These are phyloP conservation scores for Sebastes taczanowskii DNA, from an alignment of 2,797 vertebrate genomes.

Conservation along the genomic window DNA sequence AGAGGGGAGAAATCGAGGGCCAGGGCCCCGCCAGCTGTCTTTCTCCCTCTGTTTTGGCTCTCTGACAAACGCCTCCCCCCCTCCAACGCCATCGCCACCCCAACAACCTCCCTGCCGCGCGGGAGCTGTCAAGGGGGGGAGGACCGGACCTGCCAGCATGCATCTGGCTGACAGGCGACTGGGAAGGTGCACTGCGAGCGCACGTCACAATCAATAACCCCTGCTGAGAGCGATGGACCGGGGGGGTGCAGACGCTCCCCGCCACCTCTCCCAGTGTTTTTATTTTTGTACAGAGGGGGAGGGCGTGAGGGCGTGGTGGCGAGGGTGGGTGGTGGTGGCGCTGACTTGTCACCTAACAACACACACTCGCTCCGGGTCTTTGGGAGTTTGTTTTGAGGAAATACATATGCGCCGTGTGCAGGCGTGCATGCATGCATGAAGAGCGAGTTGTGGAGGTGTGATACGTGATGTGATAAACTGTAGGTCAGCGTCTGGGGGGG, in stretches of 20 bases:
- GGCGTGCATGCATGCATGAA: constrained; percentile 48
- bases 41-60: constrained; percentile 38
- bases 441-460: constrained; percentile 37
- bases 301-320: not conserved
- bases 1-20: constrained; percentile 18
- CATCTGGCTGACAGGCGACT: constrained; percentile 83
- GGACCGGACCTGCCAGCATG: constrained; percentile 83
- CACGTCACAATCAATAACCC: constrained; percentile 89
- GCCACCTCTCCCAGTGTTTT: constrained; percentile 53
- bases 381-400: constrained; percentile 61
- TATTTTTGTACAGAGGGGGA: constrained; percentile 44
- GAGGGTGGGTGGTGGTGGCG: no score
- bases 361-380: constrained; percentile 52
- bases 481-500: not conserved
- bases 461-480: constrained; percentile 43
- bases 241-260: constrained; percentile 29
- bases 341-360: constrained; percentile 61
- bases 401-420: constrained; percentile 65
- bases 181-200: constrained; percentile 87
- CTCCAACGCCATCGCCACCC: constrained; percentile 14
- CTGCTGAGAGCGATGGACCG: constrained; percentile 76
- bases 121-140: constrained; percentile 79
- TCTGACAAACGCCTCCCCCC: constrained; percentile 44
- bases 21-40: constrained; percentile 57
- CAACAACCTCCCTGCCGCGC: constrained; percentile 75